phyloP scores from a whole-genome alignment of 1,140 invertebrate genomes.

The Anastrepha ludens region DNA sequence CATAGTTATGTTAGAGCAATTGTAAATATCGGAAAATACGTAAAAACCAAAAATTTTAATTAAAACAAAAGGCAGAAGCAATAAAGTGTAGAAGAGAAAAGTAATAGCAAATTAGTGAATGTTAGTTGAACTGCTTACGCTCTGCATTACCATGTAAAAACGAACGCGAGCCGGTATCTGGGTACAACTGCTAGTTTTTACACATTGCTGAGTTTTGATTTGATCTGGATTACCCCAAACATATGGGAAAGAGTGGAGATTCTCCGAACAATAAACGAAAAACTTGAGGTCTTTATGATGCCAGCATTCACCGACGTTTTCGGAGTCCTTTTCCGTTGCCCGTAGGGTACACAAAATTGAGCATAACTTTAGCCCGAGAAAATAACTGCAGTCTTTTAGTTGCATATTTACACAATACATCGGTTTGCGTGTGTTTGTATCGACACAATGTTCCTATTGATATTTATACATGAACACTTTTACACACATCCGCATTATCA shows the following conservation, averaged over 20 bases:
- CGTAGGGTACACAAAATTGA: too few species aligned
- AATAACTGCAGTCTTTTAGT: too few species aligned
- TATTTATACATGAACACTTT: too few species aligned
- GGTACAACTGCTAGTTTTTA: not conserved
- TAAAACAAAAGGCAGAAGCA: constrained; percentile 48
- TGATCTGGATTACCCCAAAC: not conserved
- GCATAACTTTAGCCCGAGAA: too few species aligned
- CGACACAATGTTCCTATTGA: too few species aligned
- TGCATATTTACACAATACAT: too few species aligned
- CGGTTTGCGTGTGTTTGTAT: too few species aligned
- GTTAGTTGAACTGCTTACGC: not conserved
- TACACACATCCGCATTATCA: too few species aligned
- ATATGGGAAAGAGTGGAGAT: not conserved
- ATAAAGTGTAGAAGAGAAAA: constrained; percentile 31
- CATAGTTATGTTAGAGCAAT: not conserved
- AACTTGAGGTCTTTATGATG: too few species aligned
- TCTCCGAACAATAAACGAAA: not conserved
- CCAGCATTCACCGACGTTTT: too few species aligned
- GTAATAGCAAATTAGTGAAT: constrained; percentile 12
- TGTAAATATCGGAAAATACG: constrained; percentile 41
- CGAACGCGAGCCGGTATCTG: not conserved
- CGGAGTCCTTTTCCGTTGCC: too few species aligned
- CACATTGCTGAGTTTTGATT: not conserved
- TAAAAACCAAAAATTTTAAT: constrained; percentile 40
- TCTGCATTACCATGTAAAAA: constrained; percentile 9